Conservation (phyloP, 53 echinoderm and acorn worm species). For the Patiria pectinifera region DNA sequence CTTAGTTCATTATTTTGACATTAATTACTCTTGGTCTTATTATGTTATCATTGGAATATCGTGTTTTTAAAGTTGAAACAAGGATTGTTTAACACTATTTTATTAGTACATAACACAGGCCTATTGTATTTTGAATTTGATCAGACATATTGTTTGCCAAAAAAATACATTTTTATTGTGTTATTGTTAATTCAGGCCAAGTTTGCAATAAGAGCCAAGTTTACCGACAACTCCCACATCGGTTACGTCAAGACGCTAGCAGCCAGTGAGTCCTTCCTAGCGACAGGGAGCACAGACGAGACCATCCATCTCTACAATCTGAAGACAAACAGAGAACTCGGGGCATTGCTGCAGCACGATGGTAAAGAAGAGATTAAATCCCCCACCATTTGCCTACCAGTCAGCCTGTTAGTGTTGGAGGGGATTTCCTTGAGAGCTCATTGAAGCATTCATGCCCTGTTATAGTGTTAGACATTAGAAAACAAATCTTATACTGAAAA, state of each 20-base stretch:
- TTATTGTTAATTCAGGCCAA: constrained; percentile 41
- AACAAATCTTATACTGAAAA: too few relatives aligned
- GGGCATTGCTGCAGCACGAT: constrained; percentile 87
- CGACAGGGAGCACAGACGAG: constrained; percentile 96
- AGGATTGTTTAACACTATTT: too few relatives aligned
- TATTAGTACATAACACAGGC: too few relatives aligned
- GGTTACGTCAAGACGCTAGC: constrained; percentile 89
- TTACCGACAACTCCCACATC: constrained; percentile 95
- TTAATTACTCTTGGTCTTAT: too few relatives aligned
- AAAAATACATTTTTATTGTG: neutral
- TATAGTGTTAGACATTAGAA: too few relatives aligned
- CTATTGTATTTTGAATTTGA: too few relatives aligned
- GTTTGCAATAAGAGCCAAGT: constrained; percentile 66
- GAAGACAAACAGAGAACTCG: constrained; percentile 79
- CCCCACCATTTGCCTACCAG: too few relatives aligned
- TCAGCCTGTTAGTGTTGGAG: neutral
- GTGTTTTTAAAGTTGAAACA: too few relatives aligned
- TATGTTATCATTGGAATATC: too few relatives aligned
- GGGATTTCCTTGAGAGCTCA: too few relatives aligned
- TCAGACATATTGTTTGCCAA: neutral
- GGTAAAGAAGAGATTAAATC: constrained; percentile 44
- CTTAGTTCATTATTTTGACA: too few relatives aligned
- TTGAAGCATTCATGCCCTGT: too few relatives aligned
- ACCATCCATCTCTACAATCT: constrained; percentile 90
- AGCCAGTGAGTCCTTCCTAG: constrained; percentile 69